phyloP scores from a whole-genome alignment of 2,797 vertebrate species.

The Gymnodraco acuticeps region DNA sequence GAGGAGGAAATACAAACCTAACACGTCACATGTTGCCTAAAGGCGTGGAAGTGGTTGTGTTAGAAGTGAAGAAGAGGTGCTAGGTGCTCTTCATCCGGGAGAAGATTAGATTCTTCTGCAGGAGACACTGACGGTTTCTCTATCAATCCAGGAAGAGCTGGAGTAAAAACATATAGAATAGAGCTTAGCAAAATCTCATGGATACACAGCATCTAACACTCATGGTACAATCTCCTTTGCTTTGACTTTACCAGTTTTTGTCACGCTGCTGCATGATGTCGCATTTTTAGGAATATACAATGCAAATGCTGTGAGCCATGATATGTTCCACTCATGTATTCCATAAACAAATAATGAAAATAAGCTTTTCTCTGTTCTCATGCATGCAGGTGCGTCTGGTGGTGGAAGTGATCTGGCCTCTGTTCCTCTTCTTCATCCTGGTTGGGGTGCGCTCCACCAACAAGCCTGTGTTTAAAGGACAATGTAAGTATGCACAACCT shows the following conservation, averaged over 20 bases:
- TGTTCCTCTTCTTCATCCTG: slow-evolving; percentile 97
- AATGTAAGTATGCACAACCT: slow-evolving; percentile 90
- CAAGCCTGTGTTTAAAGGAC: slow-evolving; percentile 89
- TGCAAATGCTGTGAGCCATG: slow-evolving; percentile 1
- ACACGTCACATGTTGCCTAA: slow-evolving; percentile 17
- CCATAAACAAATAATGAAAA: slow-evolving; percentile 22
- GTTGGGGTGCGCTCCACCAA: slow-evolving; percentile 93
- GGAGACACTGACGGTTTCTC: slow-evolving; percentile 34
- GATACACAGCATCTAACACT: neutral
- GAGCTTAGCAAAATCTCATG: slow-evolving; percentile 1
- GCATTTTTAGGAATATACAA: neutral
- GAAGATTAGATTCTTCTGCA: slow-evolving; percentile 51
- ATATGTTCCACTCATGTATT: neutral
- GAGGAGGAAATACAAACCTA: neutral
- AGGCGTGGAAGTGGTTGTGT: slow-evolving; percentile 48
- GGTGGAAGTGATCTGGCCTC: slow-evolving; percentile 94
- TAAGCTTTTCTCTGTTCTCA: slow-evolving; percentile 1
- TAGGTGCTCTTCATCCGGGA: slow-evolving; percentile 45
- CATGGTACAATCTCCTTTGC: neutral
- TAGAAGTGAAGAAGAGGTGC: slow-evolving; percentile 38
- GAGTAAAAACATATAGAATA: neutral
- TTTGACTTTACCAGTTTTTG: neutral
- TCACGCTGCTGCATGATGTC: too few relatives aligned
- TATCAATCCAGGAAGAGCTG: slow-evolving; percentile 25
- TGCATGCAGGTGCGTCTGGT: slow-evolving; percentile 90